These are phyloP conservation scores for Tringa solitaria DNA, from an alignment of 2,113 vertebrate species.

Conservation along the genomic window DNA sequence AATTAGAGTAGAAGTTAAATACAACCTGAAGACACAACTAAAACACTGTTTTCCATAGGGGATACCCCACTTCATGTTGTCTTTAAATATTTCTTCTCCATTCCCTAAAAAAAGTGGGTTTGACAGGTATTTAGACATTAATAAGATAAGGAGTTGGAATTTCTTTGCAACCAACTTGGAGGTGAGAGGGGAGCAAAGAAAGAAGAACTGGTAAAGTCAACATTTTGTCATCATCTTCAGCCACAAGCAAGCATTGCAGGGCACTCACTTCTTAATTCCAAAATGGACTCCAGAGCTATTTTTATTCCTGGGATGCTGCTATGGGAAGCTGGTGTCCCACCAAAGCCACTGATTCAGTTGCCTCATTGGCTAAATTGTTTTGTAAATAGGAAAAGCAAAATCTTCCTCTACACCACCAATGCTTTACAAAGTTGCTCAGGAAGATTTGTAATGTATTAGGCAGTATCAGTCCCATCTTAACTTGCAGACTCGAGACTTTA, in stretches of 20 bases:
- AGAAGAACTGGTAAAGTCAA: neutral
- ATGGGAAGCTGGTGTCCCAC: neutral
- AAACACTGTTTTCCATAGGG: neutral
- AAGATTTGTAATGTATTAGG: neutral
- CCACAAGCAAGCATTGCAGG: neutral
- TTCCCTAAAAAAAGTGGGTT: neutral
- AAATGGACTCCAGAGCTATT: neutral
- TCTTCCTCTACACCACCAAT: neutral
- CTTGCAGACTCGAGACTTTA: neutral
- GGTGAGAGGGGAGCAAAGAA: fast-evolving
- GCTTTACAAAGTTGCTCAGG: neutral
- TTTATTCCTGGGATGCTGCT: neutral
- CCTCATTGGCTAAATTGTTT: neutral
- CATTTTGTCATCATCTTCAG: neutral
- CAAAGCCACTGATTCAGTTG: neutral
- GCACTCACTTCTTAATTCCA: neutral
- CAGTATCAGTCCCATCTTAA: conserved; percentile 4
- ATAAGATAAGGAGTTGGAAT: neutral
- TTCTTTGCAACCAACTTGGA: neutral
- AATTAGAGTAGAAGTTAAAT: neutral
- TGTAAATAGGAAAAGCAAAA: conserved; percentile 17
- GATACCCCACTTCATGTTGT: neutral
- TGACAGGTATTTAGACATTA: neutral
- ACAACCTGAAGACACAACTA: neutral
- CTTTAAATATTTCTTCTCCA: neutral